phyloP scores from a whole-genome alignment of 37 sponge, comb jelly and placozoan genomes.

The Chondrosia reniformis region DNA sequence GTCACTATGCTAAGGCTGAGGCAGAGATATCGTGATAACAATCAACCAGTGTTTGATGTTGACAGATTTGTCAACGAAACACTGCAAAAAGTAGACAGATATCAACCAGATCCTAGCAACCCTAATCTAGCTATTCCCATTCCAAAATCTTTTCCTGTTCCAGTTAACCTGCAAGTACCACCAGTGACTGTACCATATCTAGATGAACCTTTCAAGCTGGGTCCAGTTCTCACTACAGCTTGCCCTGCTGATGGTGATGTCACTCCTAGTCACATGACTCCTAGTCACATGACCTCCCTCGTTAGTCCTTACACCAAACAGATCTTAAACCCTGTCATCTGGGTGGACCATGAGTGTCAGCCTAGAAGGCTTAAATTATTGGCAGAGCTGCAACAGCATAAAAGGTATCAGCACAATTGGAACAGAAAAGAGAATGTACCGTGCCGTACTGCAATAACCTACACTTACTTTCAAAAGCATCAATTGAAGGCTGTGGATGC shows the following conservation, averaged over 20 bases:
- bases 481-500: conserved; percentile 66
- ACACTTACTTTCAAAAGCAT: conserved; percentile 65
- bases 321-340: conserved; percentile 67
- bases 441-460: conserved; percentile 16
- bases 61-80: not conserved
- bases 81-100: not conserved
- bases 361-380: conserved; percentile 41
- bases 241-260: too few relatives aligned
- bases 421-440: too few relatives aligned
- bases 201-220: not conserved
- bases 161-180: not conserved
- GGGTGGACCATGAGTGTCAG: conserved; percentile 30
- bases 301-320: conserved; percentile 67
- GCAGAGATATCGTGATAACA: conserved; percentile 4
- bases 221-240: not conserved
- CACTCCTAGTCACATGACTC: conserved; percentile 11
- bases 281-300: conserved; percentile 15
- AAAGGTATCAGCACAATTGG: not conserved
- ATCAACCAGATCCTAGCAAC: conserved; percentile 1
- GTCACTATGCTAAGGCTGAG: conserved; percentile 5
- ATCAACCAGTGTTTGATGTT: not conserved
- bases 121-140: not conserved
- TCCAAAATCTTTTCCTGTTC: not conserved
- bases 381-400: conserved; percentile 32
- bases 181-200: too few relatives aligned